Base-by-base conservation (phyloP, 2,888 invertebrate genomes). In the Anodontia alba region DNA sequence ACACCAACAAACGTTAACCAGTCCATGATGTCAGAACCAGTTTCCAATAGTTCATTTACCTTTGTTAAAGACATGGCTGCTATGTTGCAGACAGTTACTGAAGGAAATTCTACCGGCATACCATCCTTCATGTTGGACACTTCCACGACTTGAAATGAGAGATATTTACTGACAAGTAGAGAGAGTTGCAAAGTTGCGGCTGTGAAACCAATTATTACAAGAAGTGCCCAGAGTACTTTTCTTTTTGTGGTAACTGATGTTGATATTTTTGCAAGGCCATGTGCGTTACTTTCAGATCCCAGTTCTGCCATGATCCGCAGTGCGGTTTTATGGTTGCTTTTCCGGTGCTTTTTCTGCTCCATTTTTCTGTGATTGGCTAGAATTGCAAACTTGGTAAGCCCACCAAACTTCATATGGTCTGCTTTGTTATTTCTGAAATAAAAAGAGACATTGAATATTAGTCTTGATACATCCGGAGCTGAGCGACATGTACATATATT, bases 1-100 rank as follows among this genome's bases (percentile, higher is more conserved):
- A 69, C 51, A 1, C 76, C 42, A 17, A 88, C 84, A 73, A 91
- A 90, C 10, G 73, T 73, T 38, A 91, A 82, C 91, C 91, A 91
- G 26, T 81, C 51, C 57, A 84, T 78, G 12, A 90, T 83, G 57
- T 89, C 86, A 0, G 83, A 76, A 26, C 81, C 73, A 0, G 72
- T 46, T 10, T 75, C 75, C 46, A 91, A 75, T 12, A 88, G 70
- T 23, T 86, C 70, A 8, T 90, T 88, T 23, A 90, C 77, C 76
- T 91, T 91, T 7, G 91, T 86, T 57, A 90, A 74, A 23, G 93
- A 93, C 43, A 92, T 89, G 8, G 92, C 90, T 33, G 90, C 91
- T n/a, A 90, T 92, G 84, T 93, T 93, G 77, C 93, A 93, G 46
- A 93, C 86, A 7, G 93, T 91, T 0, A 93, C 90, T 0, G 92